phyloP scores from a whole-genome alignment of 2,113 vertebrate genomes.

The Gambusia affinis region DNA sequence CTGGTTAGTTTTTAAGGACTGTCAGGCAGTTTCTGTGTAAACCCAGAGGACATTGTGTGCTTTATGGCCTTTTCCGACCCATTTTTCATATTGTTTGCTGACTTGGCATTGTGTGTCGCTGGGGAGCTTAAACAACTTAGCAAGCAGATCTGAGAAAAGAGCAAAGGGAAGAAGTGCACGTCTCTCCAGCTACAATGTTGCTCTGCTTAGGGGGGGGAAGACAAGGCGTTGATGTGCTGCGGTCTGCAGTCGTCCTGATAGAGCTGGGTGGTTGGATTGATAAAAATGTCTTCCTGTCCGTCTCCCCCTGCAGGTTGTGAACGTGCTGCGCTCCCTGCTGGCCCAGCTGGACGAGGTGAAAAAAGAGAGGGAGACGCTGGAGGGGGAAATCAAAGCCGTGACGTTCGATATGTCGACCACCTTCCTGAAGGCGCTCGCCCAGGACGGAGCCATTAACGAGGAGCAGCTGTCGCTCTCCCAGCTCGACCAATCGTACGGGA shows the following conservation, averaged over 20 bases:
- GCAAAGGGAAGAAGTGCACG: slow-evolving; percentile 2
- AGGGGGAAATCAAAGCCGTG: slow-evolving; percentile 90
- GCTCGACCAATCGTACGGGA: slow-evolving; percentile 89
- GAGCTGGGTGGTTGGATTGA: neutral
- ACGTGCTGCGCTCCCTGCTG: slow-evolving; percentile 87
- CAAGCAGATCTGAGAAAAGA: slow-evolving; percentile 56
- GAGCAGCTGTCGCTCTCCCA: slow-evolving; percentile 89
- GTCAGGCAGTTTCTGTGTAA: slow-evolving; percentile 10
- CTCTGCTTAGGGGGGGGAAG: slow-evolving; percentile 3
- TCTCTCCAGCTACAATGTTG: slow-evolving; percentile 18
- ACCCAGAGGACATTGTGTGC: slow-evolving; percentile 46
- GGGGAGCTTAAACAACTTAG: slow-evolving; percentile 60
- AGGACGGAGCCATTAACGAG: slow-evolving; percentile 94
- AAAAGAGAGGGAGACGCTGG: slow-evolving; percentile 89
- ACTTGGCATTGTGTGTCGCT: slow-evolving; percentile 51
- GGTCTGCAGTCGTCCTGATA: neutral
- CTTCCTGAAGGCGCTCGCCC: slow-evolving; percentile 90
- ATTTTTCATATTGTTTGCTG: slow-evolving; percentile 68
- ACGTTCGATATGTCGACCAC: slow-evolving; percentile 93
- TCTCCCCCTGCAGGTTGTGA: slow-evolving; percentile 84
- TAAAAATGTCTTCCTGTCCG: neutral
- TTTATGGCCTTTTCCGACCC: slow-evolving; percentile 45
- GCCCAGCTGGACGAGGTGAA: slow-evolving; percentile 88
- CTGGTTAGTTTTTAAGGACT: neutral
- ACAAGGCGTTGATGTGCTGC: neutral